phyloP scores from a whole-genome alignment of 2,888 invertebrate species.

The Drosophila borealis region DNA sequence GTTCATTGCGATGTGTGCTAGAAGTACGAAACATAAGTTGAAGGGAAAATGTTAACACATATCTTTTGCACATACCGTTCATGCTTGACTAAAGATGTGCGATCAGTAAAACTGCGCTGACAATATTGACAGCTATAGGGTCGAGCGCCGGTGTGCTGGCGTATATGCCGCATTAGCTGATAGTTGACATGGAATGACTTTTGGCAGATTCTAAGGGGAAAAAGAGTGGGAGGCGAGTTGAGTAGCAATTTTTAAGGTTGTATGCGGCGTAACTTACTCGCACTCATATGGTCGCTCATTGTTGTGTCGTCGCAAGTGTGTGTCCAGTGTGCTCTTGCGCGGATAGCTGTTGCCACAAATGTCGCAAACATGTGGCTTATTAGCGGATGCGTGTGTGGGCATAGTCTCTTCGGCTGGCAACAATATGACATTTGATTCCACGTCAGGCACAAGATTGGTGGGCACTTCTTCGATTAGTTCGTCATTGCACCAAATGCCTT shows the following conservation, averaged over 20 bases:
- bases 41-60: background rate
- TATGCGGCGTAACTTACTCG: constrained; percentile 73
- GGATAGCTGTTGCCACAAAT: constrained; percentile 84
- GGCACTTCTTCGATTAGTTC: constrained; percentile 52
- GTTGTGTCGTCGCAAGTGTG: constrained; percentile 84
- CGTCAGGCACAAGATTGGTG: constrained; percentile 2
- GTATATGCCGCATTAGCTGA: constrained; percentile 84
- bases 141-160: constrained; percentile 83
- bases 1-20: constrained; percentile 84
- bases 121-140: constrained; percentile 84
- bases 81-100: constrained; percentile 84
- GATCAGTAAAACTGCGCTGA: constrained; percentile 83
- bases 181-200: constrained; percentile 83
- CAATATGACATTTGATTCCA: constrained; percentile 13
- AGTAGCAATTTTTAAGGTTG: background rate
- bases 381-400: background rate
- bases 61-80: constrained; percentile 74
- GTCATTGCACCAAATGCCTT: constrained; percentile 58
- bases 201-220: constrained; percentile 78
- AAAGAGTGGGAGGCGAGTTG: background rate
- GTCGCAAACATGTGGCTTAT: constrained; percentile 80
- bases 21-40: background rate
- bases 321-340: constrained; percentile 82
- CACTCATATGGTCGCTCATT: constrained; percentile 83
- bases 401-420: constrained; percentile 4